phyloP scores from a whole-genome alignment of 2,888 invertebrate species.

The Idaea biselata region DNA sequence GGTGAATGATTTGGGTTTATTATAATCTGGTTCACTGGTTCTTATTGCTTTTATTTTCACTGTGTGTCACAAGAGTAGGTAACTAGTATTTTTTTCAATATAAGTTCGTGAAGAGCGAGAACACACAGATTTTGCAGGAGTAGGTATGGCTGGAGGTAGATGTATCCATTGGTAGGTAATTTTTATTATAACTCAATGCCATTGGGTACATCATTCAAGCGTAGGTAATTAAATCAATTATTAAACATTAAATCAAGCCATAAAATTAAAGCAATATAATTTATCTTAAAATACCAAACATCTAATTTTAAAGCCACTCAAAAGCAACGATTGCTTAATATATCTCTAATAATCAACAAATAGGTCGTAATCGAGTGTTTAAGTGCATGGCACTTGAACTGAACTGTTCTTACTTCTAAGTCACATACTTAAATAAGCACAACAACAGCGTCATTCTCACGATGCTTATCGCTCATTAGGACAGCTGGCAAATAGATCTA shows the following conservation, averaged over 20 bases:
- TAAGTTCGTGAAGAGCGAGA: too few species aligned
- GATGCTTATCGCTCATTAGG: neutral
- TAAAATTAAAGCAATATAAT: neutral
- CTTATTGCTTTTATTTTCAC: too few species aligned
- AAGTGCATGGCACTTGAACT: neutral
- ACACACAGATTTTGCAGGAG: too few species aligned
- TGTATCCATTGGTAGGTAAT: neutral
- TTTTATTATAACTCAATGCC: neutral
- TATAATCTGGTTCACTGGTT: too few species aligned
- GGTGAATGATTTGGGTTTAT: too few species aligned
- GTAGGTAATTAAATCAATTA: neutral
- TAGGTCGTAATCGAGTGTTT: neutral
- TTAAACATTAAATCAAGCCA: neutral
- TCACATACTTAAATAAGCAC: neutral
- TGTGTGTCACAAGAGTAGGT: too few species aligned
- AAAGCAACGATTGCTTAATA: neutral
- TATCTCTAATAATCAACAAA: neutral
- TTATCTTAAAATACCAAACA: neutral
- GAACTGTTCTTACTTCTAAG: neutral
- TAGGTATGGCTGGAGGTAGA: too few species aligned
- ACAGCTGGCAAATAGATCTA: neutral
- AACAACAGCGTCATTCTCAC: neutral
- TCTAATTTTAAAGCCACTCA: constrained; percentile 1
- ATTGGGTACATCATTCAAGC: neutral
- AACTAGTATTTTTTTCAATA: too few species aligned